phyloP scores from a whole-genome alignment of 2,797 vertebrate genomes.

The Thripadectes ignobilis region DNA sequence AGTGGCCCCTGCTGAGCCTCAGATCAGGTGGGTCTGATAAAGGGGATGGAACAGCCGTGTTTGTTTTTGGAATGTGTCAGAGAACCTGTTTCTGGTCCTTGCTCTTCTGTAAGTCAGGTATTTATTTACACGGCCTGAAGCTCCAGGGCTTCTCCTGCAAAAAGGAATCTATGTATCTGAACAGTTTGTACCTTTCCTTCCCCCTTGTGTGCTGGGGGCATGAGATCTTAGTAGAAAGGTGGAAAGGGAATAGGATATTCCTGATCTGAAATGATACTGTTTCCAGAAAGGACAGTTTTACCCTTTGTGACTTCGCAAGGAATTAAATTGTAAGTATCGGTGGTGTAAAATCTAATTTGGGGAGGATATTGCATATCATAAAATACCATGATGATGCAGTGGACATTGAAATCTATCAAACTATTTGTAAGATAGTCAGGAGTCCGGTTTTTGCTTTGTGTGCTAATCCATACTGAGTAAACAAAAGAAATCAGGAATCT shows the following conservation, averaged over 20 bases:
- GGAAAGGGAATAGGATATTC: not conserved
- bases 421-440: not conserved
- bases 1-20: not conserved
- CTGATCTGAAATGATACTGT: not conserved
- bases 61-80: constrained; percentile 27
- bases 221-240: not conserved
- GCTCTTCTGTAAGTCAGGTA: not conserved
- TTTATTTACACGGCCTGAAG: constrained; percentile 7
- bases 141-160: not conserved
- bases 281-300: not conserved
- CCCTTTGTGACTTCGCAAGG: not conserved
- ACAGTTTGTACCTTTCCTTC: not conserved
- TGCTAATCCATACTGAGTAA: not conserved
- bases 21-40: constrained; percentile 6
- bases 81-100: not conserved
- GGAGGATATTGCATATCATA: not conserved
- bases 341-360: not conserved
- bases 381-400: accelerated
- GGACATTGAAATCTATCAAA: not conserved
- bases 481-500: not conserved
- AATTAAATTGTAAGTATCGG: not conserved
- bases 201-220: not conserved
- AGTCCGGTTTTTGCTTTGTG: not conserved
- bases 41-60: not conserved
- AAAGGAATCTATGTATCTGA: not conserved